phyloP scores from a whole-genome alignment of 2,888 invertebrate species.

The Heliconius erato region DNA sequence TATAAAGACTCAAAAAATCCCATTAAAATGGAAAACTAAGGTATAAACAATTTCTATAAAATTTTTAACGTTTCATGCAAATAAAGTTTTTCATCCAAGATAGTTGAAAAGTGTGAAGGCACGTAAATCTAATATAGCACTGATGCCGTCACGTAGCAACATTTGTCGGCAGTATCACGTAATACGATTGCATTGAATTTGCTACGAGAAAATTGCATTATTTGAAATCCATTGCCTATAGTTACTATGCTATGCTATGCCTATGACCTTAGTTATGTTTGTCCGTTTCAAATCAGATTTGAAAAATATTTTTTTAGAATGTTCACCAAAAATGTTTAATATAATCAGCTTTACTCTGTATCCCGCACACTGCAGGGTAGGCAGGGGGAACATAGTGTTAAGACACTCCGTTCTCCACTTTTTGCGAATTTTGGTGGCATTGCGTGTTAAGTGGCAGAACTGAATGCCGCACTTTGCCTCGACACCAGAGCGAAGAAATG shows the following conservation, averaged over 20 bases:
- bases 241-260: not conserved
- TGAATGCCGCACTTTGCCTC: too few relatives aligned
- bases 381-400: too few relatives aligned
- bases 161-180: constrained; percentile 39
- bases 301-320: not conserved
- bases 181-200: constrained; percentile 40
- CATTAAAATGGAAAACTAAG: not conserved
- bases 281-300: not conserved
- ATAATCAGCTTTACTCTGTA: too few relatives aligned
- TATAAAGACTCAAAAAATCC: too few relatives aligned
- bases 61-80: constrained; percentile 9
- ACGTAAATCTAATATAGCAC: constrained; percentile 37
- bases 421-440: too few relatives aligned
- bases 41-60: not conserved
- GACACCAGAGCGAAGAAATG: too few relatives aligned
- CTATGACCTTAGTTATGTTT: not conserved
- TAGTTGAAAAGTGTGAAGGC: constrained; percentile 26
- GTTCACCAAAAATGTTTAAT: too few relatives aligned
- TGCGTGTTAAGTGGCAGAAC: too few relatives aligned
- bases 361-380: too few relatives aligned
- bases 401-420: too few relatives aligned
- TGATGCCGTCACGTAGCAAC: constrained; percentile 40
- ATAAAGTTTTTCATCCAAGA: constrained; percentile 12
- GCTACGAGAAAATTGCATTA: constrained; percentile 40
- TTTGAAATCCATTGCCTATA: constrained; percentile 35